phyloP scores from a whole-genome alignment of 2,113 vertebrate species.

The Morone saxatilis region DNA sequence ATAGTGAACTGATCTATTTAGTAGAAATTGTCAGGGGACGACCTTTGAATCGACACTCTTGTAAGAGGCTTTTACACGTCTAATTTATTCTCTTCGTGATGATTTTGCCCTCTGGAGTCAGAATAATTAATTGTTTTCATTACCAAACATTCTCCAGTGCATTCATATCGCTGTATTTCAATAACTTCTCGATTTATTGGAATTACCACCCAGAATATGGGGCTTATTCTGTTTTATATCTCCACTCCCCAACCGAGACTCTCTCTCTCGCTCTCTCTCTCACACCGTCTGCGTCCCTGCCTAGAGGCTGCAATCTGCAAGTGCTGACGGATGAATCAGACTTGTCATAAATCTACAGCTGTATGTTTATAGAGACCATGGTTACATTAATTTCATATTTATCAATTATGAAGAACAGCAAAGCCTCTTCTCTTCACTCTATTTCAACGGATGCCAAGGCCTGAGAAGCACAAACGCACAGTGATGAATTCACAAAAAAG shows the following conservation, averaged over 20 bases:
- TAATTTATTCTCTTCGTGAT: conserved; percentile 67
- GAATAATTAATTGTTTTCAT: conserved; percentile 82
- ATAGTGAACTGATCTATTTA: conserved; percentile 61
- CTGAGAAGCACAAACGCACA: background rate
- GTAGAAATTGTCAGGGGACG: conserved; percentile 50
- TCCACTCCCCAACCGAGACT: conserved; percentile 29
- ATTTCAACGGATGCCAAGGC: conserved; percentile 5
- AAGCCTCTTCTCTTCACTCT: conserved; percentile 21
- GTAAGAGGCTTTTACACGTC: conserved; percentile 40
- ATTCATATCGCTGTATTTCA: conserved; percentile 67
- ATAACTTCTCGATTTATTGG: conserved; percentile 62
- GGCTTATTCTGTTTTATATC: conserved; percentile 34
- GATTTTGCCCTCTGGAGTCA: conserved; percentile 65
- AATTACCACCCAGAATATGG: conserved; percentile 63
- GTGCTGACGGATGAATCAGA: conserved; percentile 63
- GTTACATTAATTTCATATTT: conserved; percentile 41
- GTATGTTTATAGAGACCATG: conserved; percentile 40
- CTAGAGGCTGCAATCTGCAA: conserved; percentile 46
- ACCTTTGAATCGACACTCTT: conserved; percentile 51
- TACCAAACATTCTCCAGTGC: conserved; percentile 70
- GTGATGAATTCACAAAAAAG: conserved; percentile 36
- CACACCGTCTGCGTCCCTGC: conserved; percentile 32
- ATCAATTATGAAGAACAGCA: conserved; percentile 22
- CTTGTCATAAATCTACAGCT: conserved; percentile 52
- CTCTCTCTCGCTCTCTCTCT: background rate